phyloP scores from a whole-genome alignment of 2,113 vertebrate species.

The Dunckerocampus dactyliophorus region DNA sequence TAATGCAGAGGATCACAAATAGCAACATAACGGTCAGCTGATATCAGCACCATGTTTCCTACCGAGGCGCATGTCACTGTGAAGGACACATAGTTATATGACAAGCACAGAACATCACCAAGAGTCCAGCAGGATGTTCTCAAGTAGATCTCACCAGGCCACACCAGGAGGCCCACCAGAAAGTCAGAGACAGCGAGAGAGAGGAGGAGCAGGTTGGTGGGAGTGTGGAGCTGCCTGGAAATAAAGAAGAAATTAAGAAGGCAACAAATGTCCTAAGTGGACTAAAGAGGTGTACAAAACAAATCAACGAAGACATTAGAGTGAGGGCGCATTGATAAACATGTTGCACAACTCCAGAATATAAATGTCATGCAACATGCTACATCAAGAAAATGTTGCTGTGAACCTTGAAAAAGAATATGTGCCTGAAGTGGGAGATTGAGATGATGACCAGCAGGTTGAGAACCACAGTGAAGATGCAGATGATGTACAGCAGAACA shows the following conservation, averaged over 20 bases:
- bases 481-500: not conserved
- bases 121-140: constrained; percentile 62
- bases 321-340: not conserved
- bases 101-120: constrained; percentile 46
- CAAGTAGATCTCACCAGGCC: constrained; percentile 74
- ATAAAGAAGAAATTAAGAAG: not conserved
- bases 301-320: not conserved
- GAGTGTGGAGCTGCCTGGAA: constrained; percentile 60
- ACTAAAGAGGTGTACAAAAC: constrained; percentile 4
- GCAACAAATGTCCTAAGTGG: too few relatives aligned
- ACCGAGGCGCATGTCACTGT: constrained; percentile 51
- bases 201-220: constrained; percentile 66
- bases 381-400: not conserved
- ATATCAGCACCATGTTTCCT: constrained; percentile 54
- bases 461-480: not conserved
- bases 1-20: not conserved
- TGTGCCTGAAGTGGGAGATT: constrained; percentile 58
- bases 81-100: constrained; percentile 37
- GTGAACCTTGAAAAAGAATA: not conserved
- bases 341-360: not conserved
- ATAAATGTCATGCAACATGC: too few relatives aligned
- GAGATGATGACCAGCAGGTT: constrained; percentile 47
- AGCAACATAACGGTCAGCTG: not conserved
- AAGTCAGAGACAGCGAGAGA: constrained; percentile 67
- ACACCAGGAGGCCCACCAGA: constrained; percentile 68